A percentile compares a stretch with the other conserved stretches of the same genome.
Conservation (phyloP, 2,888 invertebrate genomes). For the Trichopria drosophilae region DNA sequence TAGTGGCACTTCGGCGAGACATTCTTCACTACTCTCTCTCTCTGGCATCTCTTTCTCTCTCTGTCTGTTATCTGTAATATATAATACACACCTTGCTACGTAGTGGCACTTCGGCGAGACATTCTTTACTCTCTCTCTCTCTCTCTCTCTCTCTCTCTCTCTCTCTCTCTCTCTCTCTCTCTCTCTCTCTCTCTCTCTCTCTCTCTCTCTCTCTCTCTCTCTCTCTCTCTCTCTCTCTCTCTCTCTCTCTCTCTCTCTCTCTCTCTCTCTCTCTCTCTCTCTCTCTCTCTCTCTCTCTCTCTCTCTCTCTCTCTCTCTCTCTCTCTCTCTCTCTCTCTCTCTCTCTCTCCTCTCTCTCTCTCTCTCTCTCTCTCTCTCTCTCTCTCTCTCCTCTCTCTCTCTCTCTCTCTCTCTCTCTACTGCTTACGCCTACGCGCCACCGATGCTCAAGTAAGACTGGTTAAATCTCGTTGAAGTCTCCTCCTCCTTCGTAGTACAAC, state of each 20-base stretch:
- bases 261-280: background rate
- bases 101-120: too few relatives aligned
- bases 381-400: background rate
- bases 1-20: too few relatives aligned
- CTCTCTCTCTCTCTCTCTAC: background rate
- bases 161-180: background rate
- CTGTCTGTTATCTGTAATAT: too few relatives aligned
- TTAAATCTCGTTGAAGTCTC: too few relatives aligned
- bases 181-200: background rate
- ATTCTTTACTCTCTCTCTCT: background rate
- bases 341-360: background rate
- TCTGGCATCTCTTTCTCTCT: too few relatives aligned
- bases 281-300: background rate
- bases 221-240: background rate
- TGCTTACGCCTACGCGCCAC: background rate
- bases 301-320: constrained; percentile 2
- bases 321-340: background rate
- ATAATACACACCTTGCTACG: too few relatives aligned
- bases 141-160: background rate
- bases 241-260: background rate
- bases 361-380: background rate
- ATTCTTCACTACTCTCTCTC: too few relatives aligned
- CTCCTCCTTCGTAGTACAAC: too few relatives aligned
- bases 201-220: background rate
- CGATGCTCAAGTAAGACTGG: background rate